Base-by-base conservation (phyloP, 1,140 invertebrate genomes). In the Macrobrachium rosenbergii region DNA sequence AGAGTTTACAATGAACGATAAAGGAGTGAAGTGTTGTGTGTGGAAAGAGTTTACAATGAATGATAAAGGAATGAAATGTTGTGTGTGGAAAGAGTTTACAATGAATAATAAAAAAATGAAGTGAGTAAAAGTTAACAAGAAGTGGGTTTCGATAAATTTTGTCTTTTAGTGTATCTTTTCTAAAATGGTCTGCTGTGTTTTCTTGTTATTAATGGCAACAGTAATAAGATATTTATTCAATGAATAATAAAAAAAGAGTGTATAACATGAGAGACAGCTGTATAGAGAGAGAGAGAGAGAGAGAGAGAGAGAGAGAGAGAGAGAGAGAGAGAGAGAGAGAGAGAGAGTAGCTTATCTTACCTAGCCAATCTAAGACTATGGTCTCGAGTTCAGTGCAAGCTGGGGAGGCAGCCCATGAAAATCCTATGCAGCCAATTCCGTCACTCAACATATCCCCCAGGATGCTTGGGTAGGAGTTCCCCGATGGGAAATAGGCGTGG, bases 371-470 rank as follows among this genome's bases (percentile, higher is more conserved):
- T 76, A 99, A 92, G 75, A 99, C 97, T 88, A 99, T 97, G 0
- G 97, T 98, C 93, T 99, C 99, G 80, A 99, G 92, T 93, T 99
- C 99, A 5, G 98, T 99, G 91, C 97, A 99, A 0, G 98, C 98
- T 3, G 99, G 98, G 93, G 97, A 98, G 10, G 98, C 97, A 5
- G 97, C 98, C 99, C 99, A 99, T 37, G 98, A 99, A 93, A 99
- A 99, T 90, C 99, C 99, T 89, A 99, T 97, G 91, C 97, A 98
- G 2, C 98, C 98, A 88, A 99, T 97, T 17, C 96, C 97, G 91
- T 98, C 96, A 17, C 96, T 96, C 62, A 99, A 92, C 97, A 99
- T 99, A 90, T 99, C 98, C n/a, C 97, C 99, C 21, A 99, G 93
- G 83, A 99, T 99, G 0, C 98, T 99, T 2, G 99, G 98, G 92